Percentiles rank a stretch among this genome's conserved stretches.
Conservation (phyloP, 2,797 vertebrate genomes). For the Crenichthys baileyi region DNA sequence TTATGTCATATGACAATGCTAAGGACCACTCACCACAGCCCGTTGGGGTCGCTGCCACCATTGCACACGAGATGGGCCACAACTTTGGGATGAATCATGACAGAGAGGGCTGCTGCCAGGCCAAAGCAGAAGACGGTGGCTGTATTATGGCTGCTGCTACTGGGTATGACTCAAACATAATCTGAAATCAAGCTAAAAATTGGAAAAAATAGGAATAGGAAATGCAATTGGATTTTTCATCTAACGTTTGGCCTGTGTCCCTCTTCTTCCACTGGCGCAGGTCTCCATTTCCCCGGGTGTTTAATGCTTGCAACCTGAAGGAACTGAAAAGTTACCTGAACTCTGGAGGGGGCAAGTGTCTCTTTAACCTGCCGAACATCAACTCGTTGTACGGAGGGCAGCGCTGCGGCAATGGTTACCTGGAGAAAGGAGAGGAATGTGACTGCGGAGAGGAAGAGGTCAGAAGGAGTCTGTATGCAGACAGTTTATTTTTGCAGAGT, state of each 20-base stretch:
- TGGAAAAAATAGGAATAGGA: not conserved
- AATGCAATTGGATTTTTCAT: not conserved
- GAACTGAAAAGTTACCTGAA: constrained; percentile 91
- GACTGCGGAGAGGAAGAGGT: constrained; percentile 97
- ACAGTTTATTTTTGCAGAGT: not conserved
- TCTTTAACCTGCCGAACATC: constrained; percentile 94
- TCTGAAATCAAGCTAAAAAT: not conserved
- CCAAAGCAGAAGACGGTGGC: constrained; percentile 88
- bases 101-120: constrained; percentile 86
- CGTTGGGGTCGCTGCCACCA: constrained; percentile 93
- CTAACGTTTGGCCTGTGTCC: not conserved
- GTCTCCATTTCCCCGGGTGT: constrained; percentile 92
- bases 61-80: constrained; percentile 98
- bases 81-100: constrained; percentile 99
- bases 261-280: constrained; percentile 64
- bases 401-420: constrained; percentile 95
- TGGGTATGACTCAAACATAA: constrained; percentile 80
- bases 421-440: constrained; percentile 97
- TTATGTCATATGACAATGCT: not conserved
- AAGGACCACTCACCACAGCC: constrained; percentile 92
- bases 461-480: constrained; percentile 31
- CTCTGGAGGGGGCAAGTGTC: constrained; percentile 96
- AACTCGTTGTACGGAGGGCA: constrained; percentile 89
- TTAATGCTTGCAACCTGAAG: constrained; percentile 89
- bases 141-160: constrained; percentile 99